Percentiles rank a stretch among this genome's conserved stretches.
Conservation (phyloP, 2,797 vertebrate species). For the Crocidura indochinensis region DNA sequence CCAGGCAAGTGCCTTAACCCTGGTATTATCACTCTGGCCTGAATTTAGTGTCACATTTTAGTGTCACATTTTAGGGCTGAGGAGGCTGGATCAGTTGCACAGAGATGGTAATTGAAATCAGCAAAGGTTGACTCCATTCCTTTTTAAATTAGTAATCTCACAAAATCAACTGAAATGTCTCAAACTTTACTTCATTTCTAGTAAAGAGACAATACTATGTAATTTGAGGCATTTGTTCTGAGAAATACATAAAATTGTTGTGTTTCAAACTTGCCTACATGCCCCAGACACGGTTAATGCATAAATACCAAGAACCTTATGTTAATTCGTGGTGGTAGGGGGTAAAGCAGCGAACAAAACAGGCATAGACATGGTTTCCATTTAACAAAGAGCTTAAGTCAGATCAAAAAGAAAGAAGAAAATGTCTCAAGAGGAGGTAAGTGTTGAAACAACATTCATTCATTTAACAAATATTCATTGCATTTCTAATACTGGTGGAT, state of each 20-base stretch:
- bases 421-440: constrained; percentile 10
- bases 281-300: background rate
- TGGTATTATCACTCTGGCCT: no score
- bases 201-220: constrained; percentile 2
- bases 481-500: background rate
- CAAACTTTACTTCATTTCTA: background rate
- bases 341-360: background rate
- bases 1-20: no score
- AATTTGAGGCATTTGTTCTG: constrained; percentile 7
- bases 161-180: background rate
- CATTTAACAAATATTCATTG: background rate
- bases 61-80: background rate
- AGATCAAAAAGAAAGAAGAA: constrained; percentile 10
- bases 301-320: background rate
- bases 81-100: background rate
- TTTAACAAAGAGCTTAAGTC: constrained; percentile 29
- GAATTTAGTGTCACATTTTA: no score
- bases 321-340: background rate
- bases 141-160: background rate
- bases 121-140: background rate
- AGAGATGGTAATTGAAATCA: constrained; percentile 13
- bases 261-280: constrained; percentile 15
- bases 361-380: background rate
- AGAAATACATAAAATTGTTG: constrained; percentile 24
- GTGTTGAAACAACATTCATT: background rate